Evolutionary conservation across 2,797 vertebrate genomes (phyloP).

Genomic region (Premnoplex brunnescens): DNA sequence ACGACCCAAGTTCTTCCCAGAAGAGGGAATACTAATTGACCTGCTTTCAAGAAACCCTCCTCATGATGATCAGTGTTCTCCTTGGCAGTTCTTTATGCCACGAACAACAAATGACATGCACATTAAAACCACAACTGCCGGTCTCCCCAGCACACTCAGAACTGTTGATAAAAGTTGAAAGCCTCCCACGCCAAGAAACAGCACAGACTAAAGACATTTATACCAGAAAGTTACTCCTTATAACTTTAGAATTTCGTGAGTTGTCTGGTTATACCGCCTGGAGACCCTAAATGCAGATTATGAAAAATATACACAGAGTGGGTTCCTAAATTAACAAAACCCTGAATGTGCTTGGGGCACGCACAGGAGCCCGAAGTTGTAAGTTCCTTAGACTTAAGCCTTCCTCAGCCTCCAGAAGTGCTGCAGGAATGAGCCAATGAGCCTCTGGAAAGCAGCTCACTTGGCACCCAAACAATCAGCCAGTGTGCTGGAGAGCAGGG

Average conservation of each 20-base stretch:
- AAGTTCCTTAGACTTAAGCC: neutral
- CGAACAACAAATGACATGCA: fast-evolving
- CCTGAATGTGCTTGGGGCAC: neutral
- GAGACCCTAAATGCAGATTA: neutral
- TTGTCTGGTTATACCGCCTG: neutral
- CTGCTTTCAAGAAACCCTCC: neutral
- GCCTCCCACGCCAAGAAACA: neutral
- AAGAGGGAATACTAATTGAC: neutral
- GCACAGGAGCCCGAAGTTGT: neutral
- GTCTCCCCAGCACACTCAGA: neutral
- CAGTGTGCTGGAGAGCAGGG: neutral
- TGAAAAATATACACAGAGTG: fast-evolving
- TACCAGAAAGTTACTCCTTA: neutral
- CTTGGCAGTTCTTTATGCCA: neutral
- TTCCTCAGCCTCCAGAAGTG: neutral
- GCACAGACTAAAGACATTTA: neutral
- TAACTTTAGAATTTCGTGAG: neutral
- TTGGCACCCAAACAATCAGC: neutral
- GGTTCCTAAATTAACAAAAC: neutral
- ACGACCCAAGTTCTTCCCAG: neutral
- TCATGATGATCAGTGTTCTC: neutral
- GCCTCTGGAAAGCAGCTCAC: neutral
- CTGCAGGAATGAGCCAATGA: neutral
- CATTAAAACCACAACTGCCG: neutral
- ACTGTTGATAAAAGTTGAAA: neutral